Evolutionary conservation across 2,888 invertebrate genomes (phyloP), one percentile per base, ranked within the genome.

Genomic region (Eilema griseolum): DNA sequence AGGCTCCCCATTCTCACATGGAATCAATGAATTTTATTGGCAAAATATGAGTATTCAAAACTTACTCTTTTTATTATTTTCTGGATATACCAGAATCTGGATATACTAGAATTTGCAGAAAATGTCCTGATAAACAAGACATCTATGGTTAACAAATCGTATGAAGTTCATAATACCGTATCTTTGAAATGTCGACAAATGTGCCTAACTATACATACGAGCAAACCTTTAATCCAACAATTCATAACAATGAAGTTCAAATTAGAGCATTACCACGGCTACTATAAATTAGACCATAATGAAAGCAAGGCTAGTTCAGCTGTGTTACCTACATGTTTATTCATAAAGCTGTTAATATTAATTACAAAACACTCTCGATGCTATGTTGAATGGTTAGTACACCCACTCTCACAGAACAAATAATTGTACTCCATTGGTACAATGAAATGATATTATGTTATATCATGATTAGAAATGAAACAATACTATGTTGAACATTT

Each of bases 291-390:
- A 73, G 73, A 73, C 73, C 77, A 72, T 79, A 82, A 81, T 79
- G 81, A 85, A 87, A 86, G 85, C 86, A 81, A 84, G 81, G 82
- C 77, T 84, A 79, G 78, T 71, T 66, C 66, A 73, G 65, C 83
- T 81, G 80, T 81, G 79, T 81, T 74, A 80, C 78, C 78, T 80
- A 81, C 76, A 73, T 77, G 77, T 74, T 78, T 77, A 81, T 83
- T 84, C 81, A 82, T 81, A 76, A 61, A 56, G 68, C 74, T 73
- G 76, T 83, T 78, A 75, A 79, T 81, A 77, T 73, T 77, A 82
- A 82, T 82, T 85, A 78, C 73, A 80, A 80, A 83, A 82, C 79
- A 79, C 70, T 77, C 71, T 79, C 83, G 82, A 83, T 77, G 80
- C 79, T 83, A 83, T 74, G 71, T 75, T 76, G 69, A 74, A 78